Conservation (phyloP, 2,888 invertebrate species). For the Amphipyra tragopoginis region DNA sequence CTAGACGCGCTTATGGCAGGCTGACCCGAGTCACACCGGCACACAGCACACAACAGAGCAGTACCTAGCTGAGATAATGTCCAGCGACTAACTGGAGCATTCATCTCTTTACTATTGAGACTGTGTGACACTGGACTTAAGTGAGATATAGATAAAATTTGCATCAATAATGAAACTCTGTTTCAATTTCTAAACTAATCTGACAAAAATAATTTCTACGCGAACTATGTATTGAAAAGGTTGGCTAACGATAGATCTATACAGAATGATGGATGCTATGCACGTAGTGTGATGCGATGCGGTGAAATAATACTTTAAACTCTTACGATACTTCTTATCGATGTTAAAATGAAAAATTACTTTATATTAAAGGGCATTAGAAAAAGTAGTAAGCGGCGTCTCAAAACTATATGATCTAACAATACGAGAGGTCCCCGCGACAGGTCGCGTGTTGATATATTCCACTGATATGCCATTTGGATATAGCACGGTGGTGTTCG, state of each 20-base stretch:
- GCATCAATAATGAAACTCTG: conserved; percentile 27
- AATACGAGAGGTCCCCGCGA: conserved; percentile 54
- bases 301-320: conserved; percentile 47
- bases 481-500: conserved; percentile 56
- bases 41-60: background rate
- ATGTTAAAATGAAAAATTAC: conserved; percentile 67
- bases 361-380: conserved; percentile 61
- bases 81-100: background rate
- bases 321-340: conserved; percentile 56
- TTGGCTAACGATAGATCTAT: conserved; percentile 29
- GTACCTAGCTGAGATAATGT: background rate
- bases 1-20: conserved; percentile 53
- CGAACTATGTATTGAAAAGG: conserved; percentile 18
- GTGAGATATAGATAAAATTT: conserved; percentile 10
- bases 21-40: conserved; percentile 1
- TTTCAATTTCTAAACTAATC: conserved; percentile 30
- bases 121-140: conserved; percentile 14
- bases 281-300: conserved; percentile 37
- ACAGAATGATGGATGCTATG: conserved; percentile 39
- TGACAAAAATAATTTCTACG: conserved; percentile 36
- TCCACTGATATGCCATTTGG: conserved; percentile 74
- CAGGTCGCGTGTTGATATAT: conserved; percentile 60
- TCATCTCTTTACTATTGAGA: background rate
- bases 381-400: conserved; percentile 67
- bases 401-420: conserved; percentile 69